Conservation (phyloP, 2,888 invertebrate species). For the Tribolium freemani region DNA sequence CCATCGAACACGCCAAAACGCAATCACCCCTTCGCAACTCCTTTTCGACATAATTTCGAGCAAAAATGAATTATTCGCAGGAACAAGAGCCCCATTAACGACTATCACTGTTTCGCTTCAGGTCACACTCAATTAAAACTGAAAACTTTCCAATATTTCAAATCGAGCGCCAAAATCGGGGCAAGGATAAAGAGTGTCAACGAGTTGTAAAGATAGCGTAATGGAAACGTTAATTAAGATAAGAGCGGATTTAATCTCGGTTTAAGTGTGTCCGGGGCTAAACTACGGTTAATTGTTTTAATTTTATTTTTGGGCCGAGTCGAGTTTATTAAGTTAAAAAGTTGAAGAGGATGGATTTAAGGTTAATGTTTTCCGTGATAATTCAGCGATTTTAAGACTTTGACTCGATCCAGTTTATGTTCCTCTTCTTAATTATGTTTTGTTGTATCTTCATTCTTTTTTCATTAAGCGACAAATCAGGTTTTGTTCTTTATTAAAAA, state of each 20-base stretch:
- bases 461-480: background rate
- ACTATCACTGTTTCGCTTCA: constrained; percentile 4
- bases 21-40: constrained; percentile 5
- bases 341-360: constrained; percentile 16
- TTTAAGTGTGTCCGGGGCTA: constrained; percentile 10
- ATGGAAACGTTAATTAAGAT: constrained; percentile 15
- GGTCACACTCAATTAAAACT: constrained; percentile 7
- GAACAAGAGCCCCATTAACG: constrained; percentile 7
- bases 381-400: background rate
- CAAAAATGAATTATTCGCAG: constrained; percentile 11
- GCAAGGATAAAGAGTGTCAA: background rate
- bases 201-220: constrained; percentile 12
- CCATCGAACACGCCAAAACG: constrained; percentile 21
- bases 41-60: background rate
- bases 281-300: constrained; percentile 26
- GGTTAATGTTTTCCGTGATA: constrained; percentile 26
- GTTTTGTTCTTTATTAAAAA: background rate
- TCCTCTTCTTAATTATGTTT: constrained; percentile 21
- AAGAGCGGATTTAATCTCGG: constrained; percentile 13
- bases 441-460: background rate
- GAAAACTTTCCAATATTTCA: background rate
- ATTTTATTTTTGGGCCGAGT: constrained; percentile 12
- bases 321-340: constrained; percentile 29
- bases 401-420: constrained; percentile 25
- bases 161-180: background rate